Evolutionary conservation across 2,888 invertebrate species (phyloP), one percentile per base, ranked within the genome.

Genomic region (Andrena bucephala): DNA sequence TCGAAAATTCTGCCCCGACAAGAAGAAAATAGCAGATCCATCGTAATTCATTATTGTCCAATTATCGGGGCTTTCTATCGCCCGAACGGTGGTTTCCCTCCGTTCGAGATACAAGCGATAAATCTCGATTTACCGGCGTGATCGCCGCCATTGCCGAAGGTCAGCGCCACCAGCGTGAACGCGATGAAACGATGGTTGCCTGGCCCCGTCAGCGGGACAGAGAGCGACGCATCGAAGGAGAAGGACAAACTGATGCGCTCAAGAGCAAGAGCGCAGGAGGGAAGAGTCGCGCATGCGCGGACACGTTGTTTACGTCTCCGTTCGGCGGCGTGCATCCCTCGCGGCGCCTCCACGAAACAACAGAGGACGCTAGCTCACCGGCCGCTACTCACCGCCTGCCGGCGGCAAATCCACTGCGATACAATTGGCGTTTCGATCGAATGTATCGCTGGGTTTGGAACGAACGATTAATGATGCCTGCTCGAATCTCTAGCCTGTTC

Each of bases 241-340:
- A 50, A 77, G 6, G 31, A 67, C 50, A 60, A 60, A 67, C 57
- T n/a, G 63, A 77, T 75, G 65, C 77, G 71, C 31, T 83, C 52
- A 71, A 75, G 85, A 76, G 69, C 70, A 81, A 65, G 66, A 79
- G 62, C 75, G 84, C 62, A 68, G 81, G 50, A 66, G 80, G 77
- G 65, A 73, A 62, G 68, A 33, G 10, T 50, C 69, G 89, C 92
- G 92, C 92, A 90, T 90, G 93, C 93, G 93, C 92, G 77, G 33
- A 59, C 3, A 42, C 77, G 89, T 92, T 93, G 93, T 93, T 93
- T 93, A 93, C 92, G 91, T 93, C 91, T 90, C 88, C 90, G 89
- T 90, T 74, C 83, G 42, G 73, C 57, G 10, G 82, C 86, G 77
- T 72, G 84, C 85, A 81, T 71, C 75, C 87, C 80, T 73, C 73